Percentiles rank a stretch among this genome's conserved stretches.
These are phyloP conservation scores for Sardinella longiceps DNA, from an alignment of 2,797 vertebrate species.

Conservation along the genomic window DNA sequence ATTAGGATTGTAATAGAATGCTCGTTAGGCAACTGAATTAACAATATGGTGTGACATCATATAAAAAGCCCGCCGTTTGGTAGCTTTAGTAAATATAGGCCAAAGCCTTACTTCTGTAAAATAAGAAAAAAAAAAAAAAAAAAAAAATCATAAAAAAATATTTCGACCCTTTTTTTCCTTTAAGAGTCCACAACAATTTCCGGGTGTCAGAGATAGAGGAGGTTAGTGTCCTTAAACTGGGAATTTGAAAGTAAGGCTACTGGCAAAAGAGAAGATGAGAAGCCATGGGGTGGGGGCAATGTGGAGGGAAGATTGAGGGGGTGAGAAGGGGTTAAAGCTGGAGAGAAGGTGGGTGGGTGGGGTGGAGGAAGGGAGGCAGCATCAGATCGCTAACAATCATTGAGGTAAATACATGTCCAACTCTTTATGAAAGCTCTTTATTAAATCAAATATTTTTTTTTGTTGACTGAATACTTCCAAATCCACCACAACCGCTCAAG, in stretches of 20 bases:
- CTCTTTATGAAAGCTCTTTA: conserved; percentile 61
- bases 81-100: conserved; percentile 52
- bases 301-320: conserved; percentile 31
- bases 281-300: neutral
- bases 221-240: conserved; percentile 38
- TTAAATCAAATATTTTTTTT: conserved; percentile 36
- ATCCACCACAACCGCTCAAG: conserved; percentile 39
- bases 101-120: conserved; percentile 55
- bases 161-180: conserved; percentile 56
- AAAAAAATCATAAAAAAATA: conserved; percentile 60
- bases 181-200: conserved; percentile 16
- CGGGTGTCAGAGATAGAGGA: conserved; percentile 42
- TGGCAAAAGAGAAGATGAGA: conserved; percentile 50
- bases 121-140: conserved; percentile 43
- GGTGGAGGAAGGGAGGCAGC: neutral
- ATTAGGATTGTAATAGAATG: conserved; percentile 13
- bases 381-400: conserved; percentile 47
- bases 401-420: conserved; percentile 53
- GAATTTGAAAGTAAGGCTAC: conserved; percentile 67
- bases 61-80: conserved; percentile 58
- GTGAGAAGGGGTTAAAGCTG: conserved; percentile 26
- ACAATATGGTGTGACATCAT: conserved; percentile 51
- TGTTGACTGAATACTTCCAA: conserved; percentile 50
- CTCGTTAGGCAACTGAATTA: conserved; percentile 51
- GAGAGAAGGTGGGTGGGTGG: conserved; percentile 6